Conservation (phyloP, 2,888 invertebrate species). For the Drosophila picticornis region DNA sequence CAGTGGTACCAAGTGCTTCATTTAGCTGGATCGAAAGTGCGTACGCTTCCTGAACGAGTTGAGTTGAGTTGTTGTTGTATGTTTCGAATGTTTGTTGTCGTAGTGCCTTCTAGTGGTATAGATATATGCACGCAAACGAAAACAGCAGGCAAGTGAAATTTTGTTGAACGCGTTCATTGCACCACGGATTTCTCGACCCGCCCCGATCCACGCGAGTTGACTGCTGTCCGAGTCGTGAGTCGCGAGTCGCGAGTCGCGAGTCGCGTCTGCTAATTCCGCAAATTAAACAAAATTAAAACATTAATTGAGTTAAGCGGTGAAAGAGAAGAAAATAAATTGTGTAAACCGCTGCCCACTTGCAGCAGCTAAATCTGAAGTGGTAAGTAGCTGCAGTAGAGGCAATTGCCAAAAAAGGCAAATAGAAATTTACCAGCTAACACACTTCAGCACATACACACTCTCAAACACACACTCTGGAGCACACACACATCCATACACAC, state of each 20-base stretch:
- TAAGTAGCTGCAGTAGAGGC: slow-evolving; percentile 55
- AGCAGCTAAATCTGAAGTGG: slow-evolving; percentile 45
- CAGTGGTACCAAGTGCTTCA: slow-evolving; percentile 44
- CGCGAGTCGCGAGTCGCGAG: neutral
- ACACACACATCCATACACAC: neutral
- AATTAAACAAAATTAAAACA: slow-evolving; percentile 62
- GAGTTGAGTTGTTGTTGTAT: slow-evolving; percentile 6
- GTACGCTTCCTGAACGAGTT: slow-evolving; percentile 54
- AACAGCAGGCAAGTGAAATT: slow-evolving; percentile 65
- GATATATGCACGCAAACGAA: slow-evolving; percentile 6
- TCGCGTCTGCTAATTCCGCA: slow-evolving; percentile 54
- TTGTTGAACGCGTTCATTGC: slow-evolving; percentile 50
- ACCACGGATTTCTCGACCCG: slow-evolving; percentile 46
- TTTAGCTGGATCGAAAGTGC: slow-evolving; percentile 39
- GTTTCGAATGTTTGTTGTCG: neutral
- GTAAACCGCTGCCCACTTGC: slow-evolving; percentile 52
- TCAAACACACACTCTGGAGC: slow-evolving; percentile 9
- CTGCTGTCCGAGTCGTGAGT: slow-evolving; percentile 1
- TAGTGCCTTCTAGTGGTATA: slow-evolving; percentile 34
- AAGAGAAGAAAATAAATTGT: slow-evolving; percentile 35
- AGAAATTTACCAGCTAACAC: slow-evolving; percentile 62
- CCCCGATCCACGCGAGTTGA: neutral
- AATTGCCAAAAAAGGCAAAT: slow-evolving; percentile 74
- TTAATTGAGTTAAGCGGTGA: slow-evolving; percentile 52
- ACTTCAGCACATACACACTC: slow-evolving; percentile 33